Conservation (phyloP, 1,140 invertebrate genomes). For the Pseudomyrmex flavicornis region DNA sequence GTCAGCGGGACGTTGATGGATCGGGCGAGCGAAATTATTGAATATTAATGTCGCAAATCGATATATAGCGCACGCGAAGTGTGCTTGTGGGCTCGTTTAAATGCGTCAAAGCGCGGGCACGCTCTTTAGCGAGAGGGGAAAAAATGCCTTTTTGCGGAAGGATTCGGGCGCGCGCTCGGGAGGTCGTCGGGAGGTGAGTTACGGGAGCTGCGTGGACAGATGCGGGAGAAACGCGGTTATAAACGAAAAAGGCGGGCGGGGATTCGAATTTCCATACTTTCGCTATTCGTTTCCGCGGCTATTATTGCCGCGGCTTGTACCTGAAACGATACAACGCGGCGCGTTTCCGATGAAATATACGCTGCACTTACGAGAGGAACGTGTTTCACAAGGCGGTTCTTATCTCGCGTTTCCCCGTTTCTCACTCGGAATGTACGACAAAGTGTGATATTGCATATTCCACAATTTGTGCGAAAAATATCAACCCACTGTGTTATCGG, state of each 20-base stretch:
- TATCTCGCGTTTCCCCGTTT: conserved; percentile 23
- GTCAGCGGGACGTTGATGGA: neutral
- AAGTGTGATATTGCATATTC: conserved; percentile 1
- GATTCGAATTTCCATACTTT: conserved; percentile 54
- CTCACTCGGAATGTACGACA: conserved; percentile 25
- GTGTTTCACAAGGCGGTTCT: conserved; percentile 15
- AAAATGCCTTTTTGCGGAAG: conserved; percentile 22
- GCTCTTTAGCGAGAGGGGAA: neutral
- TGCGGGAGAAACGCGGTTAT: conserved; percentile 5
- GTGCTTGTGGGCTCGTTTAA: conserved; percentile 5
- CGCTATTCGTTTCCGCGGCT: conserved; percentile 42
- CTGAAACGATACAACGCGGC: conserved; percentile 10
- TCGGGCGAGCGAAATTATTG: neutral
- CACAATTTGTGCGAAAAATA: conserved; percentile 1
- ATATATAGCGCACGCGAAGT: neutral
- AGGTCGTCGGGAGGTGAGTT: neutral
- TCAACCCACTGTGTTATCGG: too few relatives aligned
- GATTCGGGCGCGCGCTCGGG: neutral
- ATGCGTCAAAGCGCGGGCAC: conserved; percentile 19
- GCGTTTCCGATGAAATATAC: conserved; percentile 47
- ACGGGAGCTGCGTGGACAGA: conserved; percentile 7
- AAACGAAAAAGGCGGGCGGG: neutral
- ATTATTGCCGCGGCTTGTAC: conserved; percentile 27
- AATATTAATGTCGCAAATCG: conserved; percentile 35
- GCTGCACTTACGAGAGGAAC: conserved; percentile 28